These are phyloP conservation scores for Paracentrotus lividus DNA, from an alignment of 53 echinoderm and acorn worm genomes.

Conservation along the genomic window DNA sequence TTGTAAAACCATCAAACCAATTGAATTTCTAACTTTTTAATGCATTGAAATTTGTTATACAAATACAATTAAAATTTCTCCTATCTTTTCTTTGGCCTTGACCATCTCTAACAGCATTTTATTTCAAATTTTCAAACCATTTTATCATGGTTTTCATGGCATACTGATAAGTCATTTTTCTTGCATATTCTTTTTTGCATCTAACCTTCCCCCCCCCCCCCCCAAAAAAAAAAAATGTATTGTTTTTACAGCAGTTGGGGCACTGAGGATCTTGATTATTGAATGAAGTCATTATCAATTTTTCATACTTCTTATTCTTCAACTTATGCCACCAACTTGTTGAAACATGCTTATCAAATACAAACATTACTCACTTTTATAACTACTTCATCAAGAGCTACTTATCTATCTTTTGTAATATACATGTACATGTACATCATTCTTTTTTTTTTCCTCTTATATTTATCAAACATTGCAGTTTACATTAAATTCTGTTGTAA, in stretches of 20 bases:
- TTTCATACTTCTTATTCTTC: neutral
- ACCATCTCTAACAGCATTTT: neutral
- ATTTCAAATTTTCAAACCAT: neutral
- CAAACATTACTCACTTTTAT: neutral
- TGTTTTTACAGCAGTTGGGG: neutral
- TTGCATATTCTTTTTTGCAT: too few relatives aligned
- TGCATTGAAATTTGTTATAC: too few relatives aligned
- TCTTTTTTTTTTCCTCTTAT: neutral
- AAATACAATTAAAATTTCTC: too few relatives aligned
- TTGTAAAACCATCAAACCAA: too few relatives aligned
- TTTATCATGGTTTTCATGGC: too few relatives aligned
- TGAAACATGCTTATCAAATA: neutral
- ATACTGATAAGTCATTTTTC: too few relatives aligned
- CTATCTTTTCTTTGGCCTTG: neutral
- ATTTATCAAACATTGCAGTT: neutral
- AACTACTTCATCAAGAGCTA: neutral
- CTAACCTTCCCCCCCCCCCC: neutral
- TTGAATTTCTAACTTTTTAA: too few relatives aligned
- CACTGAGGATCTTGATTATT: neutral
- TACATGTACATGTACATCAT: too few relatives aligned
- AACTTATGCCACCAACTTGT: neutral
- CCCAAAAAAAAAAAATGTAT: neutral
- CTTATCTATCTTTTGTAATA: too few relatives aligned
- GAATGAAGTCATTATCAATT: too few relatives aligned
- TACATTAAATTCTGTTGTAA: too few relatives aligned